Base-by-base conservation (phyloP, 2,113 vertebrate species). In the Serinus canaria region DNA sequence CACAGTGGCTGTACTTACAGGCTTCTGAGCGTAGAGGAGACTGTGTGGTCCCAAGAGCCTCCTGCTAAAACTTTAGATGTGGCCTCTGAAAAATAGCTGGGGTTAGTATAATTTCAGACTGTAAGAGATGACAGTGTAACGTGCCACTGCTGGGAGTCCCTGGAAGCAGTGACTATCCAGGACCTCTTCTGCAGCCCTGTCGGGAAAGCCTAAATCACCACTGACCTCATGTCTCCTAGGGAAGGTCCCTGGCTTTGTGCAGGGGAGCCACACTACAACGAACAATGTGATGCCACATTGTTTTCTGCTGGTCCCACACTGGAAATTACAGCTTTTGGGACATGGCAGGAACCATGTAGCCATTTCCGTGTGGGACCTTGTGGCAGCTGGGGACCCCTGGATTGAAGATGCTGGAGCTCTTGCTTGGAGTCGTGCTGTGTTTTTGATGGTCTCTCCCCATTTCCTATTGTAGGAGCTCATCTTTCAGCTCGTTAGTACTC, bases 301-400 rank as follows among this genome's bases (percentile, higher is more conserved):
- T 58, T 85, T 79, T 72, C 66, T 62, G 11, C 24, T 22, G 24
- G 19, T 33, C 22, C 31, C 37, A 12, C 5, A 1, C 7, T 6
- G 37, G 58, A 76, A 80, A 46, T 44, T 3, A 18, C 5, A 2
- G 17, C 25, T 69, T 47, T 62, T 3, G 4, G 39, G 70, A 58
- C 13, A 4, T 6, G 22, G 33, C 35, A 7, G 5, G 4, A 1
- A 2, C 0, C 0, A 8, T 28, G 49, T 35, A 30, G 30, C 39
- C 53, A 5, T 86, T 92, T 52, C 53, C 4, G 0, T 9, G 5
- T 8, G 6, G 44, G 22, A 37, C n/a, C 17, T 20, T 46, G 27
- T 19, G 43, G 39, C 72, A 59, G 35, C 35, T 23, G 37, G 35
- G 31, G 22, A 33, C 8, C 44, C 33, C 23, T 1, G 10, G 0